phyloP scores from a whole-genome alignment of 64 coral and sea anemone species.

The Montipora cactus region DNA sequence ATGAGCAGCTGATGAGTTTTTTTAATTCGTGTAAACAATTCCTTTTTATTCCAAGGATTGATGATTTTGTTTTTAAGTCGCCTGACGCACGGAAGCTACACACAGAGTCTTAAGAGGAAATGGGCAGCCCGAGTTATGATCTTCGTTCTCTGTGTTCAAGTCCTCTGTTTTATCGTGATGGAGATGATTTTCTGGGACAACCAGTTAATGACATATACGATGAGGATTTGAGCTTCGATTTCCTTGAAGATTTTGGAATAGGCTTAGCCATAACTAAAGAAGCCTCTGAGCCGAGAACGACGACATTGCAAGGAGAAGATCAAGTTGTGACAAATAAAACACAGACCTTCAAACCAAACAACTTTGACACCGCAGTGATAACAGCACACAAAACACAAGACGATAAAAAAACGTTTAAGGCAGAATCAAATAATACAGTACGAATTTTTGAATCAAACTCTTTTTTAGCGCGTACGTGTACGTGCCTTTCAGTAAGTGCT shows the following conservation, averaged over 20 bases:
- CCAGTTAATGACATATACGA: slow-evolving; percentile 14
- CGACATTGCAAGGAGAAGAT: not conserved
- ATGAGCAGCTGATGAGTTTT: slow-evolving; percentile 1
- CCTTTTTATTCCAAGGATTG: not conserved
- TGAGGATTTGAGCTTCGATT: slow-evolving; percentile 29
- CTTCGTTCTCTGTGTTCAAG: slow-evolving; percentile 7
- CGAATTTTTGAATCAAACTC: not conserved
- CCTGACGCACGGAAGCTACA: not conserved
- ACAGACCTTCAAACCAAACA: not conserved
- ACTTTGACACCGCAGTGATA: not conserved
- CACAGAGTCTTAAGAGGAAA: not conserved
- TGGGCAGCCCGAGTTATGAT: slow-evolving; percentile 14
- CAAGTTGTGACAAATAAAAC: not conserved
- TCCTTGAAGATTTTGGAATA: slow-evolving; percentile 15
- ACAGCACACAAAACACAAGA: not conserved
- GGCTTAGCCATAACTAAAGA: not conserved
- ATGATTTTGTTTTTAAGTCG: not conserved
- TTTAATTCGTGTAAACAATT: slow-evolving; percentile 28
- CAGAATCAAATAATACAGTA: not conserved
- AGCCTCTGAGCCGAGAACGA: not conserved
- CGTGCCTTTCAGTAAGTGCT: not conserved
- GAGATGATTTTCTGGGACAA: slow-evolving; percentile 29
- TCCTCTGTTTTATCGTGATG: not conserved
- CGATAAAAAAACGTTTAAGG: not conserved
- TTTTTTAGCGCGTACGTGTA: not conserved